Base-by-base conservation (phyloP, 64 coral and sea anemone genomes). In the Orbicella faveolata region DNA sequence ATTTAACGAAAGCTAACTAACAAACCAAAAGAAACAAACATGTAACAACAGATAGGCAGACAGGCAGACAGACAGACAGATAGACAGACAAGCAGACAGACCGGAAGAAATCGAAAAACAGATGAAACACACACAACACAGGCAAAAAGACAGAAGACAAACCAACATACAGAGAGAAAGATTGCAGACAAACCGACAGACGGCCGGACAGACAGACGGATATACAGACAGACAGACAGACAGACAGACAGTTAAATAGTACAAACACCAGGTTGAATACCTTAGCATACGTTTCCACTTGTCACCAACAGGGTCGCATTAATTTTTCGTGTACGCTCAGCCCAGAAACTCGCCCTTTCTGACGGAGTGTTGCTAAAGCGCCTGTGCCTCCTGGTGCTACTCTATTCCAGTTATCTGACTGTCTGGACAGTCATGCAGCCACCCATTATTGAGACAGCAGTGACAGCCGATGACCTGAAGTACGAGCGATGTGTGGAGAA, bases 271-370 rank as follows among this genome's bases (percentile, higher is more conserved):
- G 15, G 13, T 14, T 59, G 12, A 14, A 59, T 16, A 14, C 1
- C 55, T 70, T 20, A n/a, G 36, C 34, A 41, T 34, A 39, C 8
- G 8, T 37, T 67, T 30, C 5, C 44, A 9, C 63, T 83, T 19
- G 36, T 84, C 33, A 61, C 66, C 74, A 54, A 21, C 55, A 94
- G 92, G 44, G 88, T 94, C 52, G 92, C 88, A 23, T 63, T 94
- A 36, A 94, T 94, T 34, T 94, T 94, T n/a, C 92, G 87, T n/a
- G 87, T 94, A 18, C 80, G 87, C 53, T 89, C 92, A 14, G 87
- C 87, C 2, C 88, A 94, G 80, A 79, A 74, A 87, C 75, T 94
- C 7, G 87, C 88, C 4, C 25, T 94, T 20, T 89, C 92, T 55
- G 92, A 94, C 57, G 74, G 73, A 14, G 79, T 89, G 12, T 75